phyloP scores from a whole-genome alignment of 2,113 vertebrate species.

The Peromyscus maniculatus region DNA sequence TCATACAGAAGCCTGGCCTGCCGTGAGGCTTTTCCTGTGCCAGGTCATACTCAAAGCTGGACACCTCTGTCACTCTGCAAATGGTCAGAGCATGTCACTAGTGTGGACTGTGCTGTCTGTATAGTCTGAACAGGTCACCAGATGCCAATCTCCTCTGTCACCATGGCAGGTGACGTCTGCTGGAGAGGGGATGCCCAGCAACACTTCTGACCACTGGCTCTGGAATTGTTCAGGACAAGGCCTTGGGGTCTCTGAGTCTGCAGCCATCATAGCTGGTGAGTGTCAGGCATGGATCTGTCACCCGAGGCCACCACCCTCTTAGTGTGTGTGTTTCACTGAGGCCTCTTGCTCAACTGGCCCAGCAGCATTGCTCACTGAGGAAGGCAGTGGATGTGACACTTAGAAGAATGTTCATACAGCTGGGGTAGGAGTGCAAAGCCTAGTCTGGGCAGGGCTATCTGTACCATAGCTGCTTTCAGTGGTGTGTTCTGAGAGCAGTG shows the following conservation, averaged over 20 bases:
- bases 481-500: background rate
- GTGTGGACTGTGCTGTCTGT: background rate
- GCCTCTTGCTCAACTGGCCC: background rate
- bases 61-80: background rate
- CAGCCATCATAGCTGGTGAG: background rate
- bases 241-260: background rate
- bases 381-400: accelerated
- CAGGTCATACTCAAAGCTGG: background rate
- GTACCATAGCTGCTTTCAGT: accelerated
- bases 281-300: background rate
- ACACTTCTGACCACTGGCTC: too few relatives aligned
- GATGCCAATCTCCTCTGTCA: background rate
- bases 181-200: background rate
- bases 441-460: background rate
- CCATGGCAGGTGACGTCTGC: background rate
- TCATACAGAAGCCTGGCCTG: background rate
- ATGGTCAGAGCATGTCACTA: background rate
- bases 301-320: background rate
- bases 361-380: background rate
- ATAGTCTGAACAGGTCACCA: accelerated
- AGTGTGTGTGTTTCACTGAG: background rate
- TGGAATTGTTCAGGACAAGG: accelerated
- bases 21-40: background rate
- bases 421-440: background rate
- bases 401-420: background rate